These are phyloP conservation scores for Bradypus variegatus DNA, from an alignment of 2,797 vertebrate genomes.

Conservation along the genomic window DNA sequence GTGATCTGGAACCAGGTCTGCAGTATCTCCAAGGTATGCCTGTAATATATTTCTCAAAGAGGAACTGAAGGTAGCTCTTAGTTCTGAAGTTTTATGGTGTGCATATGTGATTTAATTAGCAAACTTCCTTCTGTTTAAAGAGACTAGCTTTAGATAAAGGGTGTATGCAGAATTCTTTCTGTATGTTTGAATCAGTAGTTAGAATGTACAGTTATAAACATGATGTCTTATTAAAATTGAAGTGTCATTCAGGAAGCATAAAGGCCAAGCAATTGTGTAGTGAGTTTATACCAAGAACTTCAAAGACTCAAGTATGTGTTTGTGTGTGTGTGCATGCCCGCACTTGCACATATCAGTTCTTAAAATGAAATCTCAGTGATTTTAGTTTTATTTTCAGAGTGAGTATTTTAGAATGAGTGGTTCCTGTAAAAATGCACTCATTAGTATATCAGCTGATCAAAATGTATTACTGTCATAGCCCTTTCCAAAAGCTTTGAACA, in stretches of 20 bases:
- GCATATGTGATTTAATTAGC: not conserved
- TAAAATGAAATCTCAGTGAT: not conserved
- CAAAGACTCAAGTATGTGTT: not conserved
- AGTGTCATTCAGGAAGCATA: not conserved
- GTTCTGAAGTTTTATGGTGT: not conserved
- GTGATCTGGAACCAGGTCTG: too few relatives aligned
- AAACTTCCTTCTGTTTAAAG: not conserved
- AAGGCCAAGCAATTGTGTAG: not conserved
- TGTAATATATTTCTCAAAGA: not conserved
- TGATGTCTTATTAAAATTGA: conserved; percentile 17
- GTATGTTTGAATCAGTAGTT: not conserved
- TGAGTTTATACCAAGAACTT: not conserved
- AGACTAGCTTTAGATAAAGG: not conserved
- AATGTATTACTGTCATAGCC: not conserved
- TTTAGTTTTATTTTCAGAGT: not conserved
- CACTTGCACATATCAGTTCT: not conserved
- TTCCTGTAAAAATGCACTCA: not conserved
- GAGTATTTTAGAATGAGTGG: not conserved
- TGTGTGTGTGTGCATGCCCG: too few relatives aligned
- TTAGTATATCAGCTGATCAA: not conserved
- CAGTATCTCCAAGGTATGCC: too few relatives aligned
- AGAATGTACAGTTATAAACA: not conserved
- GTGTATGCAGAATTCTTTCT: not conserved
- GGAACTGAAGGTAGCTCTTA: not conserved
- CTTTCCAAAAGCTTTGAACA: not conserved